phyloP scores from a whole-genome alignment of 2,888 invertebrate species.

The Cheiracanthium punctorium region DNA sequence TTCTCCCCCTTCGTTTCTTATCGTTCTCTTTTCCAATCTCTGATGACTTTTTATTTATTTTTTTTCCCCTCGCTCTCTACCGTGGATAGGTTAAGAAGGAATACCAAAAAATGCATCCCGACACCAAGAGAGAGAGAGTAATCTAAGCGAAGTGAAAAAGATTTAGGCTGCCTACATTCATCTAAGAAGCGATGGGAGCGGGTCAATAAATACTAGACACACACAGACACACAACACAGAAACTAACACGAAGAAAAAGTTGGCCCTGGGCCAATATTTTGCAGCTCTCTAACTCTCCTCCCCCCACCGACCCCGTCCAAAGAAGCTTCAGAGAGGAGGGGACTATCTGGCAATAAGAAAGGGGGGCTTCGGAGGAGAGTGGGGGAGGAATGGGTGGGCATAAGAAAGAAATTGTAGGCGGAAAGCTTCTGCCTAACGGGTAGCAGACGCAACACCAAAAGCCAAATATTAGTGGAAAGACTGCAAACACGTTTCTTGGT shows the following conservation, averaged over 20 bases:
- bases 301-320: not conserved
- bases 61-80: not conserved
- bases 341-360: constrained; percentile 60
- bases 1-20: constrained; percentile 4
- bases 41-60: constrained; percentile 14
- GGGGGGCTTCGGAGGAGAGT: constrained; percentile 40
- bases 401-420: constrained; percentile 54
- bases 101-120: constrained; percentile 22
- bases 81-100: not conserved
- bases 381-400: constrained; percentile 39
- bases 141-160: constrained; percentile 31
- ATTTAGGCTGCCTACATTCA: constrained; percentile 30
- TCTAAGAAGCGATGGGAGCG: constrained; percentile 36
- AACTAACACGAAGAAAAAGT: constrained; percentile 63
- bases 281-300: constrained; percentile 18
- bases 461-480: constrained; percentile 69
- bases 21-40: constrained; percentile 30
- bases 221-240: constrained; percentile 64
- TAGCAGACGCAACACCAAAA: constrained; percentile 66
- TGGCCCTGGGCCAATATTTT: constrained; percentile 68
- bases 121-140: constrained; percentile 19
- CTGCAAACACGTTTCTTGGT: constrained; percentile 68
- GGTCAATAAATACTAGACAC: constrained; percentile 68
- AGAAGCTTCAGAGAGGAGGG: constrained; percentile 7
- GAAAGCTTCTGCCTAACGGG: constrained; percentile 27